A percentile compares a stretch with the other conserved stretches of the same genome.
Evolutionary conservation across 2,797 vertebrate genomes (phyloP).

Genomic region (Falco concolor): DNA sequence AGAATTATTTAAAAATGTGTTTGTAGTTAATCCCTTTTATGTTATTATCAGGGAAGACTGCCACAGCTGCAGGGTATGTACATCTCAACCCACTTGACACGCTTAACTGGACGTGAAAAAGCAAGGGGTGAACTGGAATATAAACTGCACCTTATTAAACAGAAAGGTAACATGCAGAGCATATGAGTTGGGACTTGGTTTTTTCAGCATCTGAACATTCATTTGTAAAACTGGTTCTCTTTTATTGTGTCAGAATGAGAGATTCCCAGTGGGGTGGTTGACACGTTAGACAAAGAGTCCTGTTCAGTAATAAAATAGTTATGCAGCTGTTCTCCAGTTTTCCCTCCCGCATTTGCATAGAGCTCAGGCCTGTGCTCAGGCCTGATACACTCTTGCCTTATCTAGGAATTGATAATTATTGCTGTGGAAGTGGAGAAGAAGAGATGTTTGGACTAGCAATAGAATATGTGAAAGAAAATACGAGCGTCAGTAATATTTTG

Average conservation of each 20-base stretch:
- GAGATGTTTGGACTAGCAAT: background rate
- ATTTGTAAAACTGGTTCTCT: conserved; percentile 64
- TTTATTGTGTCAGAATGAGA: conserved; percentile 63
- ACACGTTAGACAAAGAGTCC: conserved; percentile 68
- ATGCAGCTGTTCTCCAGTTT: conserved; percentile 55
- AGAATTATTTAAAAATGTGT: conserved; percentile 7
- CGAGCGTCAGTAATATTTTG: background rate
- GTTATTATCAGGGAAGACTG: conserved; percentile 38
- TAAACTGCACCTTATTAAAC: conserved; percentile 45
- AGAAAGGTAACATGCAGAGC: conserved; percentile 2
- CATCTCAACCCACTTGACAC: conserved; percentile 25
- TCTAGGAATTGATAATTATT: background rate
- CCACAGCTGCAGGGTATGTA: conserved; percentile 56
- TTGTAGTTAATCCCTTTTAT: conserved; percentile 47
- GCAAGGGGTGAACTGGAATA: conserved; percentile 11
- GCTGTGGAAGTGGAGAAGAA: background rate
- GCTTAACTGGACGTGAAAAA: conserved; percentile 62
- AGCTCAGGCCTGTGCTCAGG: background rate
- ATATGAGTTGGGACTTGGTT: conserved; percentile 60
- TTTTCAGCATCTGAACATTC: conserved; percentile 19
- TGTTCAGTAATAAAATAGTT: conserved; percentile 56
- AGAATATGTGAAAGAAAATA: background rate
- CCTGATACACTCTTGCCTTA: background rate
- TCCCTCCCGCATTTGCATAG: conserved; percentile 63
- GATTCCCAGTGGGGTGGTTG: conserved; percentile 55